phyloP scores from a whole-genome alignment of 1,140 invertebrate species.

The Metopolophium dirhodum region DNA sequence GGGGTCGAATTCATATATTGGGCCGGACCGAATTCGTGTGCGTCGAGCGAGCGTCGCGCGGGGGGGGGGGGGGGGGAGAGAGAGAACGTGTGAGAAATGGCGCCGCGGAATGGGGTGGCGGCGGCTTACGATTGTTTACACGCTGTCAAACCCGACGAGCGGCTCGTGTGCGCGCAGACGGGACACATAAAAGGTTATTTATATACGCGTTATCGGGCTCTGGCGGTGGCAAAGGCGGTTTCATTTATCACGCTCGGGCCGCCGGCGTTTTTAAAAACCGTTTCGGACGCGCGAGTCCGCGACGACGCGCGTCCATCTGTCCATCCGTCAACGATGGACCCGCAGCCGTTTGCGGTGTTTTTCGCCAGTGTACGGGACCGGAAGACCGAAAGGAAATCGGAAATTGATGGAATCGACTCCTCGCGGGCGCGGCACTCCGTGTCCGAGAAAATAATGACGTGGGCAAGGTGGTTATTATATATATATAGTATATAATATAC shows the following conservation, averaged over 20 bases:
- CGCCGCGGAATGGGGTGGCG: background rate
- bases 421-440: background rate
- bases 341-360: background rate
- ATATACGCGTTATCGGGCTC: constrained; percentile 38
- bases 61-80: background rate
- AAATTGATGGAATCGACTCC: constrained; percentile 39
- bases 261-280: constrained; percentile 23
- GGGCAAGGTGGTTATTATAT: background rate
- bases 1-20: constrained; percentile 1
- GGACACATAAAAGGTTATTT: constrained; percentile 47
- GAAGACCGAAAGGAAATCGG: constrained; percentile 38
- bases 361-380: background rate
- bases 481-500: background rate
- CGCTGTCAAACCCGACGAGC: constrained; percentile 18
- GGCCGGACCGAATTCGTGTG: background rate
- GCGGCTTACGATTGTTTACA: constrained; percentile 43
- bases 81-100: constrained; percentile 44
- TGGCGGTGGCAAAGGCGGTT: background rate
- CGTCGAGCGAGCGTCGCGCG: background rate
- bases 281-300: background rate
- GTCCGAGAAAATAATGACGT: background rate
- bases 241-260: constrained; percentile 37
- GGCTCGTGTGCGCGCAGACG: background rate
- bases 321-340: background rate
- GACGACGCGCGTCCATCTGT: background rate